These are phyloP conservation scores for Calycopis cecrops DNA, from an alignment of 1,140 invertebrate species.

Conservation along the genomic window DNA sequence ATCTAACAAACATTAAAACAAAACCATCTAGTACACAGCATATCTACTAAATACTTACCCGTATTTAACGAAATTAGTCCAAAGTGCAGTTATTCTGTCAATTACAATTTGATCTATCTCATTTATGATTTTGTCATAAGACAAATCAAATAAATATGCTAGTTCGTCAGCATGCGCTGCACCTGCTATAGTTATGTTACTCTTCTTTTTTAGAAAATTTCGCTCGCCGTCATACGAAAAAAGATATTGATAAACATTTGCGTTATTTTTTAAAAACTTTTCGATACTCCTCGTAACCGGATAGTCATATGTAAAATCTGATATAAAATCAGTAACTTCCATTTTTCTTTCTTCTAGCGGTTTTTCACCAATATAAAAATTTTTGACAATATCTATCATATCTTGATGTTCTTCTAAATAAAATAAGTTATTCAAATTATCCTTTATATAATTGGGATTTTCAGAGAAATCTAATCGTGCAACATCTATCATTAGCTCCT, in stretches of 20 bases:
- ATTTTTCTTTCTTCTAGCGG: slow-evolving; percentile 14
- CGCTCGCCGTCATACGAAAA: slow-evolving; percentile 35
- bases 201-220: slow-evolving; percentile 22
- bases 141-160: slow-evolving; percentile 35
- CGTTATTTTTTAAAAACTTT: slow-evolving; percentile 25
- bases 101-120: slow-evolving; percentile 33
- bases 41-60: too few species aligned
- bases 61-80: slow-evolving; percentile 42
- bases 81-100: slow-evolving; percentile 35
- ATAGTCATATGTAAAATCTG: slow-evolving; percentile 26
- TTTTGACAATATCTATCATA: slow-evolving; percentile 20
- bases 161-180: slow-evolving; percentile 38
- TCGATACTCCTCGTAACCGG: slow-evolving; percentile 24
- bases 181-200: slow-evolving; percentile 23
- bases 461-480: slow-evolving; percentile 6
- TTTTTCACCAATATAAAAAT: slow-evolving; percentile 33
- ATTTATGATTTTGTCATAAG: slow-evolving; percentile 22
- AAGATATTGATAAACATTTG: slow-evolving; percentile 32
- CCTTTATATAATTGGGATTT: slow-evolving; percentile 12
- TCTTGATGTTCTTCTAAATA: slow-evolving; percentile 19
- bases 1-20: too few species aligned
- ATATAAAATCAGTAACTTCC: slow-evolving; percentile 25
- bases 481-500: not conserved
- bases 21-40: too few species aligned
- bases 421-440: slow-evolving; percentile 17